A percentile compares a stretch with the other conserved stretches of the same genome.
These are phyloP conservation scores for Sebastes taczanowskii DNA, from an alignment of 2,797 vertebrate species.

Conservation along the genomic window DNA sequence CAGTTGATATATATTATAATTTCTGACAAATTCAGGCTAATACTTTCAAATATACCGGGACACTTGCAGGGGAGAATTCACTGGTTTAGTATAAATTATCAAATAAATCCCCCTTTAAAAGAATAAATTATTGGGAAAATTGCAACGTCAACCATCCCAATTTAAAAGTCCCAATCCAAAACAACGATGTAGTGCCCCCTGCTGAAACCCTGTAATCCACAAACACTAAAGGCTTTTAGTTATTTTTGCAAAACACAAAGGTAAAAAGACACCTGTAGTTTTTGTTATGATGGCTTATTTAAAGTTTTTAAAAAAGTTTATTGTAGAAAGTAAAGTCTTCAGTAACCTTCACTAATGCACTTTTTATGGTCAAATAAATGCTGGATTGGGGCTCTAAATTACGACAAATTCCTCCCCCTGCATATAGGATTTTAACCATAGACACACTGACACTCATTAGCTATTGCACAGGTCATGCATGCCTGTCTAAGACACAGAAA, in stretches of 20 bases:
- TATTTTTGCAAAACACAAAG: conserved; percentile 50
- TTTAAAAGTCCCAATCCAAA: conserved; percentile 36
- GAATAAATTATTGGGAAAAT: conserved; percentile 25
- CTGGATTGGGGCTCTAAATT: conserved; percentile 49
- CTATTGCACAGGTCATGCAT: conserved; percentile 72
- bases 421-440: conserved; percentile 45
- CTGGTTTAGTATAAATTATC: conserved; percentile 31
- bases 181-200: conserved; percentile 29
- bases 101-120: conserved; percentile 18
- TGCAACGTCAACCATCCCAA: not conserved
- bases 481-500: conserved; percentile 69
- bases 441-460: conserved; percentile 55
- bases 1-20: conserved; percentile 22
- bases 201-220: conserved; percentile 70
- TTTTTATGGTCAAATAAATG: conserved; percentile 46
- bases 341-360: conserved; percentile 36
- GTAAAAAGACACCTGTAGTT: conserved; percentile 60
- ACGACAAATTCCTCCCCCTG: conserved; percentile 39
- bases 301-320: conserved; percentile 43
- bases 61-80: conserved; percentile 10
- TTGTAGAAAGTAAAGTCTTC: conserved; percentile 39
- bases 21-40: conserved; percentile 16
- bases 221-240: conserved; percentile 52
- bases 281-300: conserved; percentile 69
- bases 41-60: conserved; percentile 19